Base-by-base conservation (phyloP, 2,888 invertebrate species). In the Netelia inedita region DNA sequence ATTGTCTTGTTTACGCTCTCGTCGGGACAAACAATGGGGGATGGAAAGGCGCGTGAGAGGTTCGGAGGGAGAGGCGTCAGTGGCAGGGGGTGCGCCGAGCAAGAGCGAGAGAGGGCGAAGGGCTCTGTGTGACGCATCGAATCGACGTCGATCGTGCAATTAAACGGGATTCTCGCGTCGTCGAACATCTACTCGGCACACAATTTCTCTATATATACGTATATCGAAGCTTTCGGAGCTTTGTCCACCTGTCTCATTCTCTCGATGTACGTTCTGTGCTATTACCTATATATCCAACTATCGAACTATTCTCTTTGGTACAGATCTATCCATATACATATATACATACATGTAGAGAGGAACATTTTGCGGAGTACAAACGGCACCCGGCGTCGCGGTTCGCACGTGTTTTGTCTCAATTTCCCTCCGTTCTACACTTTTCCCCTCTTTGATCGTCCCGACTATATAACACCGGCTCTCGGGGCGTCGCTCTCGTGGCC, bases 1-100 rank as follows among this genome's bases (percentile, higher is more conserved):
- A 86, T 87, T 87, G 85, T 87, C 82, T 82, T 85, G 87, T 87
- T 88, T 85, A 85, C 86, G 75, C 83, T 83, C 82, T 69, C 87
- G 87, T 87, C 85, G 87, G 85, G 79, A 86, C 86, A 87, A 88
- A 87, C 85, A 88, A 87, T 83, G 2, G 35, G 23, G 79, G 79
- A 14, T 55, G 71, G 63, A 76, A 50, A 72, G 61, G 23, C 16
- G 19, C n/a, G 74, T 43, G 23, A 5, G 28, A 55, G 14, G 14
- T 57, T 0, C 43, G 5, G 19, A 68, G 68, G 43, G 61, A 72
- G 61, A n/a, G 21, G 19, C 19, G 80, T 41, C 16, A 1, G 28
- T 28, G 14, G 14, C 46, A 16, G 23, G 68, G 1, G 55, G 5
- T n/a, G 61, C 59, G 23, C 55, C 53, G 53, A 16, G 80, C 35